Base-by-base conservation (phyloP, 2,113 vertebrate genomes). In the Anoura caudifer region DNA sequence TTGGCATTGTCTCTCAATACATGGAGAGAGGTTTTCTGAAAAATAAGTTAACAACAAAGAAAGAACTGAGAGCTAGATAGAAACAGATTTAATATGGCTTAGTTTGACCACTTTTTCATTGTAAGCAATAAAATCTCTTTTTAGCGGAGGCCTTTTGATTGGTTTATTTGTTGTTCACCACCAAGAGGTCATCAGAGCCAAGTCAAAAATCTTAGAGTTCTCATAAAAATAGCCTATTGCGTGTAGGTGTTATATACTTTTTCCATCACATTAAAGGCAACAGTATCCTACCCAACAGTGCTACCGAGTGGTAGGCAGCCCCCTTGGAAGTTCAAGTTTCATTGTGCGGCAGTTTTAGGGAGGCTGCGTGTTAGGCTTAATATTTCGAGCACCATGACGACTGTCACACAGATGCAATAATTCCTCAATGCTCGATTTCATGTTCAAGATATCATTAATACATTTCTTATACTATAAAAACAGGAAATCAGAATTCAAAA, bases 351-450 rank as follows among this genome's bases (percentile, higher is more conserved):
- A 94, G 96, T 98, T 97, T 96, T 87, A 94, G 97, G 93, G 91
- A 96, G 95, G 93, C 82, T 86, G 56, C 86, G 90, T 95, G 95
- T 97, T 89, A 79, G 96, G 98, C 97, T 98, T 98, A 98, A 97
- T 98, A 95, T 98, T 98, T 95, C 98, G 97, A 13, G 79, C 81
- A 94, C 98, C 80, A 97, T 99, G 99, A 99, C 99, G 99, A 98
- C 97, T 91, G 97, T 95, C 5, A 63, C 88, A 98, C 98, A 99
- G 98, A 98, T 99, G 98, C 98, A 98, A 92, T 97, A 94, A 97
- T 96, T 98, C 96, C 96, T 91, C 85, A 19, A 95, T 89, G 96
- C 98, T 98, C 52, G 11, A 47, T 99, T 99, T 98, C 98, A 97
- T 86, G 97, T 96, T 97, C 95, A 98, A 98, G 98, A 98, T 94